Conservation (phyloP, 1,140 invertebrate genomes). For the Zophobas atratus region DNA sequence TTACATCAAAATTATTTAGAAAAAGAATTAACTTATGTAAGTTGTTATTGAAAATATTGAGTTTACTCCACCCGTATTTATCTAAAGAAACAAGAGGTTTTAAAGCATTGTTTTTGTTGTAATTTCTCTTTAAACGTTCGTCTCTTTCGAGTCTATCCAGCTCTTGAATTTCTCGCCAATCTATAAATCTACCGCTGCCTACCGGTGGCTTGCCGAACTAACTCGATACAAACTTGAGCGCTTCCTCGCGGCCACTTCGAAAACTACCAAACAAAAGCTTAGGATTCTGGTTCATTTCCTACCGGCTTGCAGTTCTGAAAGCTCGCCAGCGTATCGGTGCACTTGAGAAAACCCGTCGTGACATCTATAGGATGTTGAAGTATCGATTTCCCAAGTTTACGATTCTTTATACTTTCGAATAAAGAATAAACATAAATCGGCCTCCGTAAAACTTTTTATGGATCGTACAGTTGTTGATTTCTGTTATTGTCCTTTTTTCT, state of each 20-base stretch:
- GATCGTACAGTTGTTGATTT: slow-evolving; percentile 6
- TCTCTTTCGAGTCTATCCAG: too few relatives aligned
- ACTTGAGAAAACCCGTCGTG: not conserved
- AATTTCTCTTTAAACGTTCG: too few relatives aligned
- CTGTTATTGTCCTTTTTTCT: slow-evolving; percentile 10
- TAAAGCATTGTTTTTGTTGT: too few relatives aligned
- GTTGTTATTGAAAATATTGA: too few relatives aligned
- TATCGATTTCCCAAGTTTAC: slow-evolving; percentile 24
- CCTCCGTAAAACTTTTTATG: slow-evolving; percentile 36
- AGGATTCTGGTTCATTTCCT: slow-evolving; percentile 24
- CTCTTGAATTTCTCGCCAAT: not conserved
- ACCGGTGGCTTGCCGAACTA: slow-evolving; percentile 7
- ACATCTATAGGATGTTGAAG: slow-evolving; percentile 18
- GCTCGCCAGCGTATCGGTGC: not conserved
- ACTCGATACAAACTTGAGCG: not conserved
- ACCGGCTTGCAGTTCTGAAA: not conserved
- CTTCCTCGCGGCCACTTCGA: slow-evolving; percentile 4
- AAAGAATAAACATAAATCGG: slow-evolving; percentile 11
- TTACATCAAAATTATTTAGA: too few relatives aligned
- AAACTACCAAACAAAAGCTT: slow-evolving; percentile 32
- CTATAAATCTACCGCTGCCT: slow-evolving; percentile 15
- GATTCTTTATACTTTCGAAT: not conserved
- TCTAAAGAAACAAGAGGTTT: too few relatives aligned
- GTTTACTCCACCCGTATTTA: too few relatives aligned
- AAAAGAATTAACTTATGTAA: too few relatives aligned